Percentiles rank a stretch among this genome's conserved stretches.
These are phyloP conservation scores for Hipposideros larvatus DNA, from an alignment of 2,797 vertebrate species.

Conservation along the genomic window DNA sequence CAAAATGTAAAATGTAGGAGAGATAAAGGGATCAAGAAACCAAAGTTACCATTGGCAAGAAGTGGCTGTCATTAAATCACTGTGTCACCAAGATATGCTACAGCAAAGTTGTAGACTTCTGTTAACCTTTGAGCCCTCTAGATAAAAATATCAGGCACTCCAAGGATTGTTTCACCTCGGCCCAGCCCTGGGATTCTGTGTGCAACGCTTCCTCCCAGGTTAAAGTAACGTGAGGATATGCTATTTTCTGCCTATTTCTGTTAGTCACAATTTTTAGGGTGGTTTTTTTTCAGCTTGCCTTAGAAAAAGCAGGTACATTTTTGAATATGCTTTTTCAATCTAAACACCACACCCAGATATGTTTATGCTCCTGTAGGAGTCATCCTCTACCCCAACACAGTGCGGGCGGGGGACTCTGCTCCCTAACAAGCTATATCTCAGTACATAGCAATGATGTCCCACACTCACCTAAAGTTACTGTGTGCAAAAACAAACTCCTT, in stretches of 20 bases:
- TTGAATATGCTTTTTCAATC: neutral
- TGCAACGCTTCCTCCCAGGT: neutral
- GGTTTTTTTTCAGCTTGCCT: conserved; percentile 50
- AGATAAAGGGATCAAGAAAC: conserved; percentile 54
- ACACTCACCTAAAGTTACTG: neutral
- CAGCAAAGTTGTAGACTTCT: conserved; percentile 18
- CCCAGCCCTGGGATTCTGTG: neutral
- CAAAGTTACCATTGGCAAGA: conserved; percentile 50
- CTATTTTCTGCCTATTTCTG: conserved; percentile 49
- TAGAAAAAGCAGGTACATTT: conserved; percentile 37
- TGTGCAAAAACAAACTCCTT: neutral
- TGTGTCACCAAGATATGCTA: neutral
- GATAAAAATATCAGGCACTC: conserved; percentile 31
- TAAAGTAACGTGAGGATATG: conserved; percentile 47
- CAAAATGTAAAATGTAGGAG: conserved; percentile 55
- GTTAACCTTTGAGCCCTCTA: conserved; percentile 51
- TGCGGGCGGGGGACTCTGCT: neutral
- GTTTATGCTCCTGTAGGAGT: neutral
- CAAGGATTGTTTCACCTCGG: neutral
- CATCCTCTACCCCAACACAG: neutral
- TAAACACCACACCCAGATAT: conserved; percentile 24
- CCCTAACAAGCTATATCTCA: neutral
- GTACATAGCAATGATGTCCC: neutral
- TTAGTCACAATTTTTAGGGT: conserved; percentile 12
- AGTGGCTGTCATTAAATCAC: conserved; percentile 46